Evolutionary conservation across 2,113 vertebrate species (phyloP).

Genomic region (Vicugna pacos): DNA sequence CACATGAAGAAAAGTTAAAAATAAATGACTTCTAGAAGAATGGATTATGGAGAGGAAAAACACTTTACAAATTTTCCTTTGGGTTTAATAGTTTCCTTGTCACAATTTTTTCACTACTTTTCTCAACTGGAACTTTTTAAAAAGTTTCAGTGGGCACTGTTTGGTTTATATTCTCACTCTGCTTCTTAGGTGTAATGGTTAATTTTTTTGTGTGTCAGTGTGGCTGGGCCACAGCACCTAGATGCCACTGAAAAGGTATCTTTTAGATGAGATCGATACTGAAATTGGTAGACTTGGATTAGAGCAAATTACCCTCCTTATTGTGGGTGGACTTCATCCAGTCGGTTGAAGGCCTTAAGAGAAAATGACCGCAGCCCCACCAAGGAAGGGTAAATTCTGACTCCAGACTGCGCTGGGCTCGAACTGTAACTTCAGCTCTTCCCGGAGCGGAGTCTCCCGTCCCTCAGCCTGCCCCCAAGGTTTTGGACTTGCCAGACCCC

Average conservation of each 20-base stretch:
- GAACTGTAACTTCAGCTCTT: not conserved
- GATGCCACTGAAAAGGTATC: not conserved
- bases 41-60: not conserved
- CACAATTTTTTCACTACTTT: not conserved
- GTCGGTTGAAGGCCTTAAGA: not conserved
- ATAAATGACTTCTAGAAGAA: not conserved
- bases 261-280: not conserved
- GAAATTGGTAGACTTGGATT: not conserved
- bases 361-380: not conserved
- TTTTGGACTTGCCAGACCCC: not conserved
- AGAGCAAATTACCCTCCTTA: not conserved
- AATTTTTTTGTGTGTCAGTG: not conserved
- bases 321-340: not conserved
- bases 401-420: not conserved
- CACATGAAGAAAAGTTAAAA: not conserved
- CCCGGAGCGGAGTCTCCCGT: fast-evolving
- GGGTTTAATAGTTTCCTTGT: not conserved
- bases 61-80: not conserved
- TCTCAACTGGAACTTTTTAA: not conserved
- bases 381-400: not conserved
- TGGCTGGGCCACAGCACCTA: not conserved
- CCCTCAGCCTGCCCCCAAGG: not conserved
- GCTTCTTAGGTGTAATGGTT: not conserved
- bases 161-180: not conserved
- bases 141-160: not conserved